Percentiles rank a stretch among this genome's conserved stretches.
phyloP scores from a whole-genome alignment of 2,797 vertebrate genomes.

The Emydoidea blandingii region DNA sequence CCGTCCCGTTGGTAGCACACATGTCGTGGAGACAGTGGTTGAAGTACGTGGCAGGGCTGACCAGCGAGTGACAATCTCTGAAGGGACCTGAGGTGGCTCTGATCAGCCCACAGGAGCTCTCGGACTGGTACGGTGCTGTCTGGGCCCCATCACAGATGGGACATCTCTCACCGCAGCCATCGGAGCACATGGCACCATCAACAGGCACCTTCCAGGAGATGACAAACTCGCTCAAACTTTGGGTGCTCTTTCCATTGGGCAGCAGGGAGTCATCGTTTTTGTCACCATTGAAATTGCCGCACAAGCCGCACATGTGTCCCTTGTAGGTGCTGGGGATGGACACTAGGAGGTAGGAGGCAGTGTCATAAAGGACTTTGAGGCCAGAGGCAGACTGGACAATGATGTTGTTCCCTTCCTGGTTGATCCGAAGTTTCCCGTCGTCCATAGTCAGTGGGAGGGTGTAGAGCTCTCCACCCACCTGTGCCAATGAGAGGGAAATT shows the following conservation, averaged over 20 bases:
- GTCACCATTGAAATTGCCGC: conserved; percentile 81
- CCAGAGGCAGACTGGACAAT: conserved; percentile 18
- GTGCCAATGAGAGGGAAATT: background rate
- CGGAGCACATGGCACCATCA: conserved; percentile 66
- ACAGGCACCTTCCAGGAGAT: conserved; percentile 73
- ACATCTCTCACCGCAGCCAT: conserved; percentile 44
- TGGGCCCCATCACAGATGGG: conserved; percentile 4
- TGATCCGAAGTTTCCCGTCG: conserved; percentile 59
- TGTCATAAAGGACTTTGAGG: background rate
- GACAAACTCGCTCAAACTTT: conserved; percentile 59
- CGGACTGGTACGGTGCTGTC: background rate
- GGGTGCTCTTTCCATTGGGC: conserved; percentile 20
- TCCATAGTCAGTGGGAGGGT: conserved; percentile 69
- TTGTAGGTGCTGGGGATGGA: background rate
- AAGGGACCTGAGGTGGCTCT: conserved; percentile 69
- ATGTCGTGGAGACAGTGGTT: conserved; percentile 74
- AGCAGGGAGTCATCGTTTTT: conserved; percentile 68
- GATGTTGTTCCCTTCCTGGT: conserved; percentile 67
- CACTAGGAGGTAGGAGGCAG: background rate
- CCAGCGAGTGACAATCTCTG: conserved; percentile 65
- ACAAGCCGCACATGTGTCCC: conserved; percentile 73
- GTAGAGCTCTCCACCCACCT: conserved; percentile 77
- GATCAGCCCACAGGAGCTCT: conserved; percentile 63
- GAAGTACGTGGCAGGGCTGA: conserved; percentile 73
- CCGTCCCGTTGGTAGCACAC: conserved; percentile 71